A percentile compares a stretch with the other conserved stretches of the same genome.
Conservation (phyloP, 2,797 vertebrate species). For the Squalus acanthias region DNA sequence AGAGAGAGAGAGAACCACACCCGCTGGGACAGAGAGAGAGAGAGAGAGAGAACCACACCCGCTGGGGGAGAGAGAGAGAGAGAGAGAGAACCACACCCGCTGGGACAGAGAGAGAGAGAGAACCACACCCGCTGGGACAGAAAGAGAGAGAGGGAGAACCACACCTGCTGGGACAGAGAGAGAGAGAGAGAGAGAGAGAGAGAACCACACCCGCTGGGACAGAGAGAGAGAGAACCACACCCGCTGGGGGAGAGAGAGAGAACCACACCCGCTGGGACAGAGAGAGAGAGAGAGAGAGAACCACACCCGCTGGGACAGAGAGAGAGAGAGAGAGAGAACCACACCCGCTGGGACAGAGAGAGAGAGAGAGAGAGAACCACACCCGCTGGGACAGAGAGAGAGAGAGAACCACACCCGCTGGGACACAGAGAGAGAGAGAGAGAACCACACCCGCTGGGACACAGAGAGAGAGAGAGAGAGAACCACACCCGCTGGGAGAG, state of each 20-base stretch:
- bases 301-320: background rate
- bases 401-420: no score
- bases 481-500: no score
- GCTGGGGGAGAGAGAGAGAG: no score
- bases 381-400: background rate
- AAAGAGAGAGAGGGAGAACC: no score
- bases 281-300: background rate
- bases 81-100: no score
- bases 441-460: background rate
- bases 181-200: background rate
- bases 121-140: background rate
- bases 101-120: background rate
- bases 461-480: no score
- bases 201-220: no score
- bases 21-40: background rate
- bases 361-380: background rate
- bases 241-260: no score
- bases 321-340: background rate
- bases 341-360: background rate
- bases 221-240: no score
- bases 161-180: background rate
- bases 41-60: background rate
- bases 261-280: no score
- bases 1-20: no score
- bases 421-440: no score